These are phyloP conservation scores for Poecile atricapillus DNA, from an alignment of 2,113 vertebrate species.

Conservation along the genomic window DNA sequence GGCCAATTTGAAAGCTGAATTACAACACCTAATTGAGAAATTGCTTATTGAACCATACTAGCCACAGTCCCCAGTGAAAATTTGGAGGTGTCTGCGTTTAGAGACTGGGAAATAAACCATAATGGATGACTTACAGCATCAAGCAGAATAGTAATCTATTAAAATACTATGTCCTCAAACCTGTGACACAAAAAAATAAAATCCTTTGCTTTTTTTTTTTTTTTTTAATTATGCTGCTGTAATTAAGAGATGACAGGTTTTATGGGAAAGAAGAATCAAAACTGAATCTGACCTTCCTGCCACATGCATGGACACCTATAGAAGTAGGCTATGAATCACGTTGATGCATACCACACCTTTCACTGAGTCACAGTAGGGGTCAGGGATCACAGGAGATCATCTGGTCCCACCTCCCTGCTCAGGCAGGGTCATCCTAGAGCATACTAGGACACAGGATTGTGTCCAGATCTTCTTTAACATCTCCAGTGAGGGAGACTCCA, in stretches of 20 bases:
- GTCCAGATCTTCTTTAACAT: neutral
- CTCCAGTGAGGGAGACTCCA: neutral
- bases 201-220: neutral
- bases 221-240: neutral
- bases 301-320: accelerated
- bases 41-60: neutral
- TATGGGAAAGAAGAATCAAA: neutral
- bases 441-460: neutral
- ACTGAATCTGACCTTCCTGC: neutral
- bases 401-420: neutral
- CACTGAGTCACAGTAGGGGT: neutral
- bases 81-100: neutral
- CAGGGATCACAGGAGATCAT: neutral
- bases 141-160: neutral
- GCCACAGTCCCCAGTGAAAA: neutral
- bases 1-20: constrained; percentile 1
- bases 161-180: neutral
- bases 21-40: neutral
- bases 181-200: neutral
- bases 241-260: neutral
- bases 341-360: neutral
- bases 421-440: neutral
- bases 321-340: neutral
- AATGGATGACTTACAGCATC: neutral
- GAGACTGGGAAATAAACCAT: neutral